These are phyloP conservation scores for Danaus plexippus DNA, from an alignment of 1,140 invertebrate genomes.

Conservation along the genomic window DNA sequence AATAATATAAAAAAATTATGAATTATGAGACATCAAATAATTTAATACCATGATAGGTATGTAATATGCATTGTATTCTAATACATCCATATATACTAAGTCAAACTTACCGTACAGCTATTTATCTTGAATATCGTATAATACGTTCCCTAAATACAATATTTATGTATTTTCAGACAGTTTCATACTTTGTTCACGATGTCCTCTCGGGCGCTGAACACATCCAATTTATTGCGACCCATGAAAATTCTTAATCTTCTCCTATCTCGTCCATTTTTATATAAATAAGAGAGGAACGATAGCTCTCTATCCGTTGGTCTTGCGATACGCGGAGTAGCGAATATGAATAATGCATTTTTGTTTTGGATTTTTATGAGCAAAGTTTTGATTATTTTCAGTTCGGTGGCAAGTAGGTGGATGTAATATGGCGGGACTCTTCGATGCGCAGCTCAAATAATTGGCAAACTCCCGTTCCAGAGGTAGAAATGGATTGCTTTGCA, in stretches of 20 bases:
- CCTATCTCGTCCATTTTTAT: conserved; percentile 28
- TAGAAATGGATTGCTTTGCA: conserved; percentile 36
- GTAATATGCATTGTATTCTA: not conserved
- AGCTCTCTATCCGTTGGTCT: conserved; percentile 40
- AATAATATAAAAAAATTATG: too few species aligned
- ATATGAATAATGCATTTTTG: conserved; percentile 72
- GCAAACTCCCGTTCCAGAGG: conserved; percentile 42
- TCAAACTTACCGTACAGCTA: conserved; percentile 20
- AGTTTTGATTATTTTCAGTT: conserved; percentile 72
- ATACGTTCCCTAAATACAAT: conserved; percentile 62
- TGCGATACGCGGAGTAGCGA: conserved; percentile 46
- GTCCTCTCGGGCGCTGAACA: conserved; percentile 40
- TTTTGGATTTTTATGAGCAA: conserved; percentile 71
- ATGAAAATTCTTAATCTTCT: conserved; percentile 28
- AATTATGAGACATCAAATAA: too few species aligned
- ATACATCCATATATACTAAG: conserved; percentile 4
- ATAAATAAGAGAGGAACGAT: conserved; percentile 20
- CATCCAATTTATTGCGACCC: conserved; percentile 41
- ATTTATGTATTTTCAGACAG: conserved; percentile 67
- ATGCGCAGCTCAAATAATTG: conserved; percentile 51
- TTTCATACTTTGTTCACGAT: conserved; percentile 62
- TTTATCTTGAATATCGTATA: conserved; percentile 35
- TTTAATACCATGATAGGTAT: too few species aligned
- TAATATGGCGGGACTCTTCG: conserved; percentile 41
- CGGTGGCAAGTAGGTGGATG: conserved; percentile 51